phyloP scores from a whole-genome alignment of 2,797 vertebrate genomes.

The Bradypodion pumilum region DNA sequence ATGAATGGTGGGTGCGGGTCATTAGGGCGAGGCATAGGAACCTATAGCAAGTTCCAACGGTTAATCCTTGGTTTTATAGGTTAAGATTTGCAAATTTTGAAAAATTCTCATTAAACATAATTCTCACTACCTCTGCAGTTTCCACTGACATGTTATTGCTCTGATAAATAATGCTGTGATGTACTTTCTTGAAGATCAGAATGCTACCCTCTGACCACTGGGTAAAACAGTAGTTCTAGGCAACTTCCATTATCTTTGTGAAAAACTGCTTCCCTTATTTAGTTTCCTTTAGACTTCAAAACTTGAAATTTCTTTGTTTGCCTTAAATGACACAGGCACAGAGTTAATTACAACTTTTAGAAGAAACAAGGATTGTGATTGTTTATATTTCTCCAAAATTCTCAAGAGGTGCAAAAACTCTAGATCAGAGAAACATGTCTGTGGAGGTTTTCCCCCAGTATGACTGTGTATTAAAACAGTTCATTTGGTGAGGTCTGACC shows the following conservation, averaged over 20 bases:
- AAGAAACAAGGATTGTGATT: slow-evolving; percentile 19
- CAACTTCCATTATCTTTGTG: neutral
- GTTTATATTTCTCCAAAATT: slow-evolving; percentile 21
- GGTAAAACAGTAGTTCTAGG: neutral
- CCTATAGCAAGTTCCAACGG: too few species aligned
- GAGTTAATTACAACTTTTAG: slow-evolving; percentile 20
- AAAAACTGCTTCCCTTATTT: neutral
- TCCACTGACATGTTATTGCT: neutral
- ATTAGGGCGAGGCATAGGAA: too few species aligned
- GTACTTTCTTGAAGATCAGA: neutral
- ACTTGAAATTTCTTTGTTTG: neutral
- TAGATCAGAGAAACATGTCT: neutral
- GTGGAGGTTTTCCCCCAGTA: slow-evolving; percentile 12
- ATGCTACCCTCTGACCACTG: neutral
- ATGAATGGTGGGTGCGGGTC: too few species aligned
- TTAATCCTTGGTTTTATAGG: too few species aligned
- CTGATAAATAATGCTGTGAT: neutral
- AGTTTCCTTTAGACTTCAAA: slow-evolving; percentile 25
- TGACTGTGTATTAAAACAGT: neutral
- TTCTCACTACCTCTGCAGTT: neutral
- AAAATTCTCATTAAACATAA: neutral
- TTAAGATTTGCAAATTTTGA: neutral
- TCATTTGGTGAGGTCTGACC: neutral
- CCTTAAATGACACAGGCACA: slow-evolving; percentile 11
- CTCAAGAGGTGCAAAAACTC: slow-evolving; percentile 23